Evolutionary conservation across 2,888 invertebrate genomes (phyloP).

Genomic region (Cerastis leucographa): DNA sequence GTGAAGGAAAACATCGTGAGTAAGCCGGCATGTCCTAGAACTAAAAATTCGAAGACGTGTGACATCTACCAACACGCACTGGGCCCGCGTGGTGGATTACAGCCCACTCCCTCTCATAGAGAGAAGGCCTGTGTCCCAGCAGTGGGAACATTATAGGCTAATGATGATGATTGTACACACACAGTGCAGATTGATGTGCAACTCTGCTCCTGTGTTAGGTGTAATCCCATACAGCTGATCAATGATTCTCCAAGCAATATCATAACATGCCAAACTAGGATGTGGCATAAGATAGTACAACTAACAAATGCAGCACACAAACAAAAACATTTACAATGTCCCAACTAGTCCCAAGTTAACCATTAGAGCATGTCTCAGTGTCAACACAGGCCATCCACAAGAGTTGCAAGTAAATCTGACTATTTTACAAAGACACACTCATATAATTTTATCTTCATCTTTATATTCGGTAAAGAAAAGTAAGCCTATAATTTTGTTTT

Average conservation of each 20-base stretch:
- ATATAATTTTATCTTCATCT: not conserved
- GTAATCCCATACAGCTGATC: not conserved
- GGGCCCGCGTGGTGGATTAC: no score
- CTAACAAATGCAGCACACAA: not conserved
- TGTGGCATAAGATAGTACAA: not conserved
- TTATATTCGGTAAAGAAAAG: not conserved
- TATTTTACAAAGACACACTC: not conserved
- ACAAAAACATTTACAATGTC: not conserved
- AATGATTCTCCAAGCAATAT: not conserved
- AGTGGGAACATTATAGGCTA: no score
- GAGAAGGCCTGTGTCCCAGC: no score
- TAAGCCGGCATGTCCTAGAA: no score
- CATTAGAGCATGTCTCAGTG: not conserved
- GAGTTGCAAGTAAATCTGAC: not conserved
- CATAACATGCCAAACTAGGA: not conserved
- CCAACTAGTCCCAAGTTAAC: not conserved
- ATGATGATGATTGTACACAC: no score
- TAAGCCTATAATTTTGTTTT: not conserved
- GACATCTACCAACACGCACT: no score
- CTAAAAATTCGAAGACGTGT: no score
- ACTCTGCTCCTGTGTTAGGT: not conserved
- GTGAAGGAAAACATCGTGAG: no score
- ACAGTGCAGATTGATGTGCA: not conserved
- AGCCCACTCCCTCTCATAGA: no score
- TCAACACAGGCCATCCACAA: not conserved